phyloP scores from a whole-genome alignment of 2,888 invertebrate genomes.

The Cyaniris semiargus region DNA sequence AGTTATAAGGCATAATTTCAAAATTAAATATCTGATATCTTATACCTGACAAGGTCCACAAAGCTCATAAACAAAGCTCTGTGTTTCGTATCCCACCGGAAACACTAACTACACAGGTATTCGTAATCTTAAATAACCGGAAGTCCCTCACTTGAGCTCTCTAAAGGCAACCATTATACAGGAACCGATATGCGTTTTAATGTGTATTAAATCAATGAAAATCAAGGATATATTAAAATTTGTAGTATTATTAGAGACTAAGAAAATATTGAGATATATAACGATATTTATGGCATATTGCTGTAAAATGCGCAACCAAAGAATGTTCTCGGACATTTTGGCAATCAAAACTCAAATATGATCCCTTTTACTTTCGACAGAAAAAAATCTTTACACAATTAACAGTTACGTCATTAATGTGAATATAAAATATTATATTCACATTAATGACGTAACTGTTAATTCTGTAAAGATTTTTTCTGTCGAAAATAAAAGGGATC shows the following conservation, averaged over 20 bases:
- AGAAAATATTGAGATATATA: not conserved
- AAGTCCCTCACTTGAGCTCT: constrained; percentile 16
- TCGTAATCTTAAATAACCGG: constrained; percentile 24
- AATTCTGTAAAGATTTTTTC: too few species aligned
- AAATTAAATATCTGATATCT: not conserved
- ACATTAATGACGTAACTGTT: too few species aligned
- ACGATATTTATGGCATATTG: too few species aligned
- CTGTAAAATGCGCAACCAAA: too few species aligned
- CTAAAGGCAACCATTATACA: constrained; percentile 6
- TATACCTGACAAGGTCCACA: not conserved
- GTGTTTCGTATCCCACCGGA: constrained; percentile 15
- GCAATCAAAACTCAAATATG: too few species aligned
- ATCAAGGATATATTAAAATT: not conserved
- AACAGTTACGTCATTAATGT: too few species aligned
- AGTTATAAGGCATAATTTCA: not conserved
- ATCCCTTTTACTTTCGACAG: too few species aligned
- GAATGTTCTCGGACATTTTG: too few species aligned
- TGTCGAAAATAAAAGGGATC: too few species aligned
- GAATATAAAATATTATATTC: too few species aligned
- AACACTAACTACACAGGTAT: constrained; percentile 17
- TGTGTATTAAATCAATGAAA: not conserved
- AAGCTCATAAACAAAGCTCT: not conserved
- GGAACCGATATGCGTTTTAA: constrained; percentile 14
- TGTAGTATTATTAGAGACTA: not conserved
- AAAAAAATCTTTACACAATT: too few species aligned